Evolutionary conservation across 2,888 invertebrate genomes (phyloP).

Genomic region (Epirrita christyi): DNA sequence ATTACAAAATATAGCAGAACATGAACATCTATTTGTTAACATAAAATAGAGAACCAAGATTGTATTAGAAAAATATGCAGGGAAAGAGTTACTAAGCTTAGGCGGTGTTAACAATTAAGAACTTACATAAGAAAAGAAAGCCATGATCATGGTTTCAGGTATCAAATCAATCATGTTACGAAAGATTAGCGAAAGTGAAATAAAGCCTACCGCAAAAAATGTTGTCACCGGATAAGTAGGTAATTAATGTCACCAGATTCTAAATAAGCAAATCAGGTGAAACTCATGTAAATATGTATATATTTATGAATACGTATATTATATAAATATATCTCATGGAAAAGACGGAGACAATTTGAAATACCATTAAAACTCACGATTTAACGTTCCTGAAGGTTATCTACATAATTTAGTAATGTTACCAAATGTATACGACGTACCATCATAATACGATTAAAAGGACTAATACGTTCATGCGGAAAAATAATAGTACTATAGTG

Average conservation of each 20-base stretch:
- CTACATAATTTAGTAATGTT: not conserved
- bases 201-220: slow-evolving; percentile 6
- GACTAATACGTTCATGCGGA: not conserved
- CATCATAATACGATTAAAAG: not conserved
- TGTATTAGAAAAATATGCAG: too few relatives aligned
- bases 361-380: not conserved
- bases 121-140: not conserved
- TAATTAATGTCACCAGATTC: slow-evolving; percentile 6
- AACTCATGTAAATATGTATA: too few relatives aligned
- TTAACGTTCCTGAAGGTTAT: not conserved
- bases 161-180: slow-evolving; percentile 9
- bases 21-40: too few relatives aligned
- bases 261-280: not conserved
- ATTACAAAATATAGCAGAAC: too few relatives aligned
- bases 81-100: too few relatives aligned
- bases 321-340: not conserved
- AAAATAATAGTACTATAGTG: slow-evolving; percentile 13
- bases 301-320: too few relatives aligned
- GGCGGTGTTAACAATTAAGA: too few relatives aligned
- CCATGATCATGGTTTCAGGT: not conserved
- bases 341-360: not conserved
- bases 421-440: not conserved
- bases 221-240: slow-evolving; percentile 2
- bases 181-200: slow-evolving; percentile 1
- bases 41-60: too few relatives aligned